A percentile compares a stretch with the other conserved stretches of the same genome.
Conservation (phyloP, 2,113 vertebrate species). For the Thamnophis sirtalis region DNA sequence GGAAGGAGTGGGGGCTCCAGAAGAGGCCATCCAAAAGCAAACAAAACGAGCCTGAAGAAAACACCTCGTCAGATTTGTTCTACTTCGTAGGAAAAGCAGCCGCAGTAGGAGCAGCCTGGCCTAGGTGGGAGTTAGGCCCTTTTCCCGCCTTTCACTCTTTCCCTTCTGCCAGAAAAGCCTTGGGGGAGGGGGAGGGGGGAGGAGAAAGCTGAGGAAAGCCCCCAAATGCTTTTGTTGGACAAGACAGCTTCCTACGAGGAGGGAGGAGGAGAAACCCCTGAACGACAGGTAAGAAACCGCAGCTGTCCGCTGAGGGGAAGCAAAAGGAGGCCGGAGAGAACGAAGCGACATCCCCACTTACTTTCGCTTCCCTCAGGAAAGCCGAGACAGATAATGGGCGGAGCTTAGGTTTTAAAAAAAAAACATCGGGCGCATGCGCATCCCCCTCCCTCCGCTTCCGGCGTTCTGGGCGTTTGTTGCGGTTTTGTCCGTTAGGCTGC, state of each 20-base stretch:
- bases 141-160: background rate
- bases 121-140: background rate
- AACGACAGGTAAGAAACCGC: background rate
- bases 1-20: too few relatives aligned
- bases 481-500: background rate
- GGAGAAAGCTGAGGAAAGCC: background rate
- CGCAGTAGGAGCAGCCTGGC: background rate
- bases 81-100: background rate
- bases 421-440: too few relatives aligned
- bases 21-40: background rate
- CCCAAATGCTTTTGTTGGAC: background rate
- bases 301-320: background rate
- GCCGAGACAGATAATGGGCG: background rate
- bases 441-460: accelerated
- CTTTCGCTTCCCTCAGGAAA: background rate
- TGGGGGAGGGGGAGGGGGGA: background rate
- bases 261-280: background rate
- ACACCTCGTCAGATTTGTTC: background rate
- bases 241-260: background rate
- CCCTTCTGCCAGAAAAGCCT: background rate
- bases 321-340: background rate
- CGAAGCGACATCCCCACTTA: background rate
- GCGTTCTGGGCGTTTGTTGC: background rate
- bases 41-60: background rate
- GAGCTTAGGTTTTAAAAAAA: accelerated